Conservation (phyloP, 2,888 invertebrate genomes). For the Formica aserva region DNA sequence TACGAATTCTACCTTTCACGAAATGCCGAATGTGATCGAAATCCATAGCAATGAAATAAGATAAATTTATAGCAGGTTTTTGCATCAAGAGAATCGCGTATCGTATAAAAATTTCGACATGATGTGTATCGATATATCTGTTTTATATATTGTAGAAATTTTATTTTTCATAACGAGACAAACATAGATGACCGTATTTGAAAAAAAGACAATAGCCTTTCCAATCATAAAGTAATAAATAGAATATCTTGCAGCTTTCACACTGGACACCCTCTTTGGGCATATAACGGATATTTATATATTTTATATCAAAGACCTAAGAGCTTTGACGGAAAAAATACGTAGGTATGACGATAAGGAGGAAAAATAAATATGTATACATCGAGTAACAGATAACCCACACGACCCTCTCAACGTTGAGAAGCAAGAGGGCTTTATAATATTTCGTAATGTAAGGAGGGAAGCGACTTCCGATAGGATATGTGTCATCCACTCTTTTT, state of each 20-base stretch:
- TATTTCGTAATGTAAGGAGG: background rate
- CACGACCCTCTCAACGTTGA: conserved; percentile 18
- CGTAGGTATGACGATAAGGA: conserved; percentile 28
- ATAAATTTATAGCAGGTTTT: background rate
- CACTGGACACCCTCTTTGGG: background rate
- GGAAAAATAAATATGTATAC: conserved; percentile 32
- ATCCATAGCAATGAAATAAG: background rate
- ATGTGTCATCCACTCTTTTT: background rate
- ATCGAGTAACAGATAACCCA: conserved; percentile 24
- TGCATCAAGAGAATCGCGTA: background rate
- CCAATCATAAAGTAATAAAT: conserved; percentile 1
- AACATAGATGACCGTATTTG: background rate
- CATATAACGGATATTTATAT: background rate
- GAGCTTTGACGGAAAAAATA: background rate
- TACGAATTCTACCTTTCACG: background rate
- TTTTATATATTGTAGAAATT: background rate
- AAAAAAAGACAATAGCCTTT: background rate
- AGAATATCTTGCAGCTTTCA: background rate
- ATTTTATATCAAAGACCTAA: background rate
- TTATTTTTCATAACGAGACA: background rate
- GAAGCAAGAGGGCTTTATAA: background rate
- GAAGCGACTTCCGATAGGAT: background rate
- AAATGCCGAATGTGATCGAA: background rate
- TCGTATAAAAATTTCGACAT: background rate
- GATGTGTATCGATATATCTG: background rate